phyloP scores from a whole-genome alignment of 2,113 vertebrate genomes.

The Choloepus hoffmanni region DNA sequence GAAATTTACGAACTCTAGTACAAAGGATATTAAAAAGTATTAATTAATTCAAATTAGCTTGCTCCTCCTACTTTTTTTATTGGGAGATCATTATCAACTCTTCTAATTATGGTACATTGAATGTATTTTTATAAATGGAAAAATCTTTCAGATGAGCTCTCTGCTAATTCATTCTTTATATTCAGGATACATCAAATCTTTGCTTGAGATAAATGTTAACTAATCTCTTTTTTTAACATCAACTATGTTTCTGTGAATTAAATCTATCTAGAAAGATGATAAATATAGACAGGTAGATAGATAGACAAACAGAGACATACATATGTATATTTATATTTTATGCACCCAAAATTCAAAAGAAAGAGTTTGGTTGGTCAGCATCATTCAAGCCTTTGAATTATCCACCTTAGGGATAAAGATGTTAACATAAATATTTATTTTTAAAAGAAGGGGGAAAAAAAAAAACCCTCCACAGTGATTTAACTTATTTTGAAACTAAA shows the following conservation, averaged over 20 bases:
- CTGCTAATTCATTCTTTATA: constrained; percentile 71
- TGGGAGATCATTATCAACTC: constrained; percentile 64
- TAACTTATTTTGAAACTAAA: background rate
- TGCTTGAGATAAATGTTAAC: constrained; percentile 55
- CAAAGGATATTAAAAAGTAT: background rate
- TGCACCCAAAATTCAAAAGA: background rate
- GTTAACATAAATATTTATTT: constrained; percentile 28
- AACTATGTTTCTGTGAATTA: constrained; percentile 73
- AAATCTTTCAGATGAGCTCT: constrained; percentile 75
- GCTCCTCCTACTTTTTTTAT: background rate
- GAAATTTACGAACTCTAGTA: background rate
- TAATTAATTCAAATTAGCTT: constrained; percentile 6
- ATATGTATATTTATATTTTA: background rate
- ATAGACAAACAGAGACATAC: background rate
- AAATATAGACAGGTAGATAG: background rate
- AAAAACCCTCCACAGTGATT: background rate
- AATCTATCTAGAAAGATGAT: background rate
- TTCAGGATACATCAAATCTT: constrained; percentile 63
- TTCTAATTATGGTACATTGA: constrained; percentile 66
- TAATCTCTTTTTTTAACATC: constrained; percentile 75
- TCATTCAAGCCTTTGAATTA: constrained; percentile 59
- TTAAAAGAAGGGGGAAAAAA: background rate
- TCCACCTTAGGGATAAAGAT: constrained; percentile 11
- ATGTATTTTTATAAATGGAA: constrained; percentile 76
- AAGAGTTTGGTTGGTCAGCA: constrained; percentile 71